Conservation (phyloP, 35 echinoderm and acorn worm species). For the Ptychodera flava region DNA sequence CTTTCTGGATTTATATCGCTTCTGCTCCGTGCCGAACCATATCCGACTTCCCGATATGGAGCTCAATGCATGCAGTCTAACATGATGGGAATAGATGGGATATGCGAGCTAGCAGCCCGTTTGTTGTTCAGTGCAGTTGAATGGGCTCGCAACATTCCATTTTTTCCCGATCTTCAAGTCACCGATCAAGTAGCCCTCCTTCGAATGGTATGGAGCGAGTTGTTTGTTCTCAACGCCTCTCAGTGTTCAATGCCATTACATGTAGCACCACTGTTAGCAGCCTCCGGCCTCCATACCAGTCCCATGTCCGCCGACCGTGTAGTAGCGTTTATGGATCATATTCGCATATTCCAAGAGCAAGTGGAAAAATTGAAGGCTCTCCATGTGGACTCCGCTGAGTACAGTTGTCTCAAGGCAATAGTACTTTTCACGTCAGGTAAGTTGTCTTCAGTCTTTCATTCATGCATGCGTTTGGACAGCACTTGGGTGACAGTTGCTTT, state of each 20-base stretch:
- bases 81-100: slow-evolving; percentile 99
- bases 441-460: slow-evolving; percentile 12
- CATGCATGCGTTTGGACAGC: background rate
- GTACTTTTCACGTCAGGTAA: slow-evolving; percentile 98
- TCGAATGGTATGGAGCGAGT: slow-evolving; percentile 95
- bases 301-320: slow-evolving; percentile 98
- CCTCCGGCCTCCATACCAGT: slow-evolving; percentile 97
- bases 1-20: slow-evolving; percentile 98
- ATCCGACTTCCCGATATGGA: slow-evolving; percentile 91
- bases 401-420: slow-evolving; percentile 97
- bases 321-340: slow-evolving; percentile 99
- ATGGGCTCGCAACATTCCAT: slow-evolving; percentile 99
- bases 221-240: slow-evolving; percentile 96
- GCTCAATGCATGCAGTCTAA: slow-evolving; percentile 99
- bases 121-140: slow-evolving; percentile 97
- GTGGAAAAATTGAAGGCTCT: slow-evolving; percentile 97
- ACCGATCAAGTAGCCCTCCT: slow-evolving; percentile 95
- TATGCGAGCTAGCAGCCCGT: slow-evolving; percentile 94
- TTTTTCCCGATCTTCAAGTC: slow-evolving; percentile 97
- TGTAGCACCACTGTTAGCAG: slow-evolving; percentile 87
- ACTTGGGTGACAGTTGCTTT: background rate
- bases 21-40: slow-evolving; percentile 90
- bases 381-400: slow-evolving; percentile 97
- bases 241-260: slow-evolving; percentile 99
- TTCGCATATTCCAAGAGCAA: slow-evolving; percentile 99